These are phyloP conservation scores for Tribolium freemani DNA, from an alignment of 2,888 invertebrate species.

Conservation along the genomic window DNA sequence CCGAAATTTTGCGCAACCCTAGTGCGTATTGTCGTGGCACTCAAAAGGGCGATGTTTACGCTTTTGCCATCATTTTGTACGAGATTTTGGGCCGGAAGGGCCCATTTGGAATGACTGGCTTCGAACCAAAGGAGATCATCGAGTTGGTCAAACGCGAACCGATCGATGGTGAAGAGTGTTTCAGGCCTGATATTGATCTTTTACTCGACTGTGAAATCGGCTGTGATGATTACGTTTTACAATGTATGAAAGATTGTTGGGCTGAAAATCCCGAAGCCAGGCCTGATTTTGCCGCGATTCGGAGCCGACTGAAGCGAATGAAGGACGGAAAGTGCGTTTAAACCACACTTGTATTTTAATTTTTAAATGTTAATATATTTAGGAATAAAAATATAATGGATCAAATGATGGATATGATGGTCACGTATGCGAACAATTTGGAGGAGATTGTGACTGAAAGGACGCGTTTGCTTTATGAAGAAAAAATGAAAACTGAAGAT, in stretches of 20 bases:
- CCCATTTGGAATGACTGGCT: constrained; percentile 85
- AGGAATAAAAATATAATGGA: constrained; percentile 94
- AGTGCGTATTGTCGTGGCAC: constrained; percentile 80
- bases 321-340: constrained; percentile 84
- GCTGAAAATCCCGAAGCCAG: constrained; percentile 85
- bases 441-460: constrained; percentile 95
- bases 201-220: constrained; percentile 80
- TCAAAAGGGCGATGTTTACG: constrained; percentile 94
- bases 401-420: constrained; percentile 99
- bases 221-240: constrained; percentile 85
- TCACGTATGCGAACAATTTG: constrained; percentile 94
- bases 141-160: constrained; percentile 83
- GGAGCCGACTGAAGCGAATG: constrained; percentile 88
- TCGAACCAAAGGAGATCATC: constrained; percentile 92
- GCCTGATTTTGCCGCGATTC: constrained; percentile 88
- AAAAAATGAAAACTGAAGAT: constrained; percentile 94
- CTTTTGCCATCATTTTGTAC: constrained; percentile 95
- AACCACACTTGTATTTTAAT: neutral
- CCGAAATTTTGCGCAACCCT: constrained; percentile 87
- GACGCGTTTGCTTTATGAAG: constrained; percentile 89
- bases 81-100: constrained; percentile 93
- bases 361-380: constrained; percentile 47
- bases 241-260: constrained; percentile 92
- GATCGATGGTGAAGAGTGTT: constrained; percentile 78
- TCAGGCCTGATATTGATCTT: constrained; percentile 83